Base-by-base conservation (phyloP, 2,888 invertebrate species). In the Adineta ricciae region DNA sequence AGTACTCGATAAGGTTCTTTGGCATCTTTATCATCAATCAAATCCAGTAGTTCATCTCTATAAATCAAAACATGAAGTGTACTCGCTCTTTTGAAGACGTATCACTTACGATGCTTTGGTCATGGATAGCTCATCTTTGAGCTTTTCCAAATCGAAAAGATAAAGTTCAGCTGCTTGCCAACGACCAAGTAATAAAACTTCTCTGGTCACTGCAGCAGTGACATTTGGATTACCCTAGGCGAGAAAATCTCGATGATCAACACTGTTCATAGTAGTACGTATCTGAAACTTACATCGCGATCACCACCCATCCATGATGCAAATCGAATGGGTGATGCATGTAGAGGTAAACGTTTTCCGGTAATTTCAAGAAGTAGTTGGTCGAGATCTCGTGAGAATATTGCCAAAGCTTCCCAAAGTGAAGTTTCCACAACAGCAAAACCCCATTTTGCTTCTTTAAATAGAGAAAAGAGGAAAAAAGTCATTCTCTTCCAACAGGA, bases 221-320 rank as follows among this genome's bases (percentile, higher is more conserved):
- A 78, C 78, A 41, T 78, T 78, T 11, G 78, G 78, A n/a, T 78
- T 78, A 41, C 78, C 64, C 64, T 64, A 50, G 19, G 9, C 3
- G 32, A 64, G 2, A 32, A 2, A 9, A 64, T 2, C 32, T 2
- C 11, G 0, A 32, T 64, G 7, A 64, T 19, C 21, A 54, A 54
- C 5, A 54, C 4, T 24, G 14, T n/a, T n/a, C n/a, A n/a, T n/a
- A n/a, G n/a, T n/a, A n/a, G n/a, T n/a, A n/a, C n/a, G n/a, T n/a
- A n/a, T n/a, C n/a, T n/a, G n/a, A n/a, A n/a, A 64, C 5, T 64
- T 64, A 64, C 78, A 41, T 78, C 78, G 9, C 78, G 78, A 78
- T 78, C 78, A 78, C 78, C 78, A 41, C 78, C 78, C 78, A 78
- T 78, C 78, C 78, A 78, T 41, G 78, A 78, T 4, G 78, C 41